These are phyloP conservation scores for Notiomystis cincta DNA, from an alignment of 2,113 vertebrate species.

Conservation along the genomic window DNA sequence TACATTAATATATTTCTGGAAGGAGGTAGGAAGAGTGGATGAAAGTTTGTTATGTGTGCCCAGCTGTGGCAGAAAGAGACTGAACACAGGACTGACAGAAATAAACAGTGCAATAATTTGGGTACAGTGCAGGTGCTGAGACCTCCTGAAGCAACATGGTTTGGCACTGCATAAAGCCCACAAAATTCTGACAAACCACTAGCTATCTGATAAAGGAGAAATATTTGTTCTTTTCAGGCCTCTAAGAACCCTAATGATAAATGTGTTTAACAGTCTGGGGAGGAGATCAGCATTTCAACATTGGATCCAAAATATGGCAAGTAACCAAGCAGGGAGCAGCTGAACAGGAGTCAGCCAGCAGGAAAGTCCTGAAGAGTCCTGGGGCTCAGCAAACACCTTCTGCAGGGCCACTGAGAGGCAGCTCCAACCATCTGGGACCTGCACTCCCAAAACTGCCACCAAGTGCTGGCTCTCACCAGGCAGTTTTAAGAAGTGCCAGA, in stretches of 20 bases:
- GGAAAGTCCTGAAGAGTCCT: accelerated
- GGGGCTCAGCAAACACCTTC: neutral
- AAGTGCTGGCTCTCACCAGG: neutral
- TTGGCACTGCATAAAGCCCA: neutral
- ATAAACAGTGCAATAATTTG: neutral
- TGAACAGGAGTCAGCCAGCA: neutral
- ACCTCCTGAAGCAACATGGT: neutral
- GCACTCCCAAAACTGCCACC: neutral
- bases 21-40: neutral
- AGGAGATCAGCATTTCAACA: neutral
- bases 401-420: neutral
- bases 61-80: neutral
- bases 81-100: neutral
- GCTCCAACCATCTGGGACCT: neutral
- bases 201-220: neutral
- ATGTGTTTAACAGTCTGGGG: neutral
- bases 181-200: neutral
- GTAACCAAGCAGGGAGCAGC: neutral
- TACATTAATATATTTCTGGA: neutral
- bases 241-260: neutral
- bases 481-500: neutral
- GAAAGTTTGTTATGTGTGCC: neutral
- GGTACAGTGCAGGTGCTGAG: neutral
- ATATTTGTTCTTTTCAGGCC: neutral
- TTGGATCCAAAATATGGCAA: neutral